Conservation (phyloP, 2,113 vertebrate genomes). For the Halcyon malimbica region DNA sequence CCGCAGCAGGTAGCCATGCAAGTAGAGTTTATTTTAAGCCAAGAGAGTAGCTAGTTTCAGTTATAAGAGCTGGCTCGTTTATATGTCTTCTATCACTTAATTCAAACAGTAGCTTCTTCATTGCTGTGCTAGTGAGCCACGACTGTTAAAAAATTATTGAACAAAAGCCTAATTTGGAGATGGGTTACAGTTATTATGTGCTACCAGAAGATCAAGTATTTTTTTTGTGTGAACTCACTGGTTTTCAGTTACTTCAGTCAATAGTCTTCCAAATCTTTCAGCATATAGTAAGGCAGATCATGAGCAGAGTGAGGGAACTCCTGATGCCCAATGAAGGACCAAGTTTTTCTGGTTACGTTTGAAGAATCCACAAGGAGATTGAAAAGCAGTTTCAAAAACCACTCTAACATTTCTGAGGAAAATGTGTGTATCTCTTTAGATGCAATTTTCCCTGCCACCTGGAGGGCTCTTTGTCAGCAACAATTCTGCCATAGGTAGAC, state of each 20-base stretch:
- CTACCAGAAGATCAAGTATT: not conserved
- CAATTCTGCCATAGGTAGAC: not conserved
- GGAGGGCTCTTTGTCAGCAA: not conserved
- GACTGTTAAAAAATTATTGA: not conserved
- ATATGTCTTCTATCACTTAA: not conserved
- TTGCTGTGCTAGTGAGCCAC: not conserved
- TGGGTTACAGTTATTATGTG: not conserved
- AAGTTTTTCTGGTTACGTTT: not conserved
- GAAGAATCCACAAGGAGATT: not conserved
- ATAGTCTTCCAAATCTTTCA: not conserved
- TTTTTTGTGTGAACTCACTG: not conserved
- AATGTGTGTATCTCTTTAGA: not conserved
- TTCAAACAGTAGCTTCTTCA: not conserved
- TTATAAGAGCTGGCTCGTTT: not conserved
- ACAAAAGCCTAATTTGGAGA: not conserved
- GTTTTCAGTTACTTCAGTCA: not conserved
- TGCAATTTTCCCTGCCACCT: not conserved
- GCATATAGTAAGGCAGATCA: not conserved
- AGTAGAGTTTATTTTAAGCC: not conserved
- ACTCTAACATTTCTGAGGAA: not conserved
- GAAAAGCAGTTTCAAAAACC: not conserved
- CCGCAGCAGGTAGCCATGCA: not conserved
- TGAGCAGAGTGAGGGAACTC: not conserved
- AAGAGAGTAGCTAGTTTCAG: not conserved
- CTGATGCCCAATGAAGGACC: not conserved